Conservation (phyloP, 1,140 invertebrate genomes). For the Pararge aegeria region DNA sequence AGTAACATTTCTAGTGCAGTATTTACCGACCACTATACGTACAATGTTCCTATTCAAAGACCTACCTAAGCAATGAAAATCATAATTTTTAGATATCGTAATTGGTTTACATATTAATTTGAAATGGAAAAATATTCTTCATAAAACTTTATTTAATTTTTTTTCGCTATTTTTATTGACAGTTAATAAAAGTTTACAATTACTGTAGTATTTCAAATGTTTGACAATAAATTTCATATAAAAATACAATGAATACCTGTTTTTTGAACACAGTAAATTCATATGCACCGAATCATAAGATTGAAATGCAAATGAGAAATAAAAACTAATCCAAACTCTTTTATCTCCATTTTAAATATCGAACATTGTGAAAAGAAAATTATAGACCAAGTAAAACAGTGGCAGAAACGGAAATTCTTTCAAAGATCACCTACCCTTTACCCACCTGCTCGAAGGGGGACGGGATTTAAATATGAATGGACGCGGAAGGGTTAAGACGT, state of each 20-base stretch:
- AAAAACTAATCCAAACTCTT: constrained; percentile 23
- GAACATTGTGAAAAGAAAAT: constrained; percentile 36
- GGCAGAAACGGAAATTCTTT: constrained; percentile 57
- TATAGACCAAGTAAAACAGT: constrained; percentile 42
- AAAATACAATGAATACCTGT: background rate
- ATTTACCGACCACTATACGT: no score
- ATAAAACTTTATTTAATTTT: no score
- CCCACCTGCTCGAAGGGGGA: constrained; percentile 63
- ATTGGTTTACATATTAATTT: no score
- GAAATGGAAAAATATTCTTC: no score
- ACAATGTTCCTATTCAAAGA: no score
- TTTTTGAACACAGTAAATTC: no score
- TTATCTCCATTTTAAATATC: constrained; percentile 29
- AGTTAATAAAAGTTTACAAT: no score
- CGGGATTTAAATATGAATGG: constrained; percentile 71
- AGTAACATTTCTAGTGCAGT: background rate
- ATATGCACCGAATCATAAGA: background rate
- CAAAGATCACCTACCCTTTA: constrained; percentile 47
- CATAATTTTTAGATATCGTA: no score
- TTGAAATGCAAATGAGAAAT: background rate
- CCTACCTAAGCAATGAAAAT: no score
- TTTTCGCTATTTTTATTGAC: no score
- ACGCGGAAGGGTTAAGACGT: constrained; percentile 64
- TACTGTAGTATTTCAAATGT: no score
- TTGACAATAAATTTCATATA: no score